phyloP scores from a whole-genome alignment of 2,113 vertebrate genomes.

The Panthera tigris region DNA sequence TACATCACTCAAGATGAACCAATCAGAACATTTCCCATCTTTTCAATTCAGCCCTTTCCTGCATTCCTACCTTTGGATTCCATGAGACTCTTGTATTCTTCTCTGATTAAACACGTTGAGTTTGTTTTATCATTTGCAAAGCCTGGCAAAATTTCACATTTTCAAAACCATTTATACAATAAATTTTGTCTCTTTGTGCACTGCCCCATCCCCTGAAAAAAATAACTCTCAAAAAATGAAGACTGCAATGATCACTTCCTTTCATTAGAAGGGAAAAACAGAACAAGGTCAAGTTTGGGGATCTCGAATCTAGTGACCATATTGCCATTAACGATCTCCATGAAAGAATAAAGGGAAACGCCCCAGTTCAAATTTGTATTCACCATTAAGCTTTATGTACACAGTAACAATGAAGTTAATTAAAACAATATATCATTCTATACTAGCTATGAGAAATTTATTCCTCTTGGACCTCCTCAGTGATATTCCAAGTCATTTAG shows the following conservation, averaged over 20 bases:
- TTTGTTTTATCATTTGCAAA: neutral
- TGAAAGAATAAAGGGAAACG: neutral
- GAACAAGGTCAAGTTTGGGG: neutral
- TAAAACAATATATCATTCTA: neutral
- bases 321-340: neutral
- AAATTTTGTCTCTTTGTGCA: neutral
- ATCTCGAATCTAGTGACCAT: neutral
- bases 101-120: neutral
- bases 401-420: neutral
- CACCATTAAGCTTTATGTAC: neutral
- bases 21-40: neutral
- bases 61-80: neutral
- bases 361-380: neutral
- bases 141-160: neutral
- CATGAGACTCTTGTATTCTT: neutral
- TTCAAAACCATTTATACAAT: constrained; percentile 9
- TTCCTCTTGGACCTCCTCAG: neutral
- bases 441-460: neutral
- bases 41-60: neutral
- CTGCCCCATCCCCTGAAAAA: neutral
- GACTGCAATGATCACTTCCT: neutral
- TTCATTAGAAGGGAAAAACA: neutral
- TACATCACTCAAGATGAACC: neutral
- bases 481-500: neutral
- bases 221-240: neutral